These are phyloP conservation scores for Plebejus anna DNA, from an alignment of 2,888 invertebrate species.

Conservation along the genomic window DNA sequence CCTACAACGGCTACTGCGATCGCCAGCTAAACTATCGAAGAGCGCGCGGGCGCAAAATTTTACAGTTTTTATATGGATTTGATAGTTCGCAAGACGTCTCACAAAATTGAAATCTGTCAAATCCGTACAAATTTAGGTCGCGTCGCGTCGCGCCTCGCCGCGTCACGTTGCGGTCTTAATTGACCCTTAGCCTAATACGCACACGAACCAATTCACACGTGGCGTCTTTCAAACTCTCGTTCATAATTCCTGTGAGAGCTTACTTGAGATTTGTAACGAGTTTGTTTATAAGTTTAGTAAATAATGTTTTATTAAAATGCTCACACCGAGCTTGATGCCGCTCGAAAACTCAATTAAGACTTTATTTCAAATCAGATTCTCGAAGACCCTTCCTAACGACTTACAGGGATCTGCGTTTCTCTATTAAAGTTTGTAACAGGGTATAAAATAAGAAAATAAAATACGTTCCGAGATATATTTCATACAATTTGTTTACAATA, in stretches of 20 bases:
- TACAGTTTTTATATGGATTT: no score
- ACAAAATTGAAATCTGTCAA: no score
- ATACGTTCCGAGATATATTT: neutral
- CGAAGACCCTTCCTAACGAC: constrained; percentile 18
- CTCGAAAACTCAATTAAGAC: constrained; percentile 20
- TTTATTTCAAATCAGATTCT: constrained; percentile 25
- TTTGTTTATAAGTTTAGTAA: constrained; percentile 10
- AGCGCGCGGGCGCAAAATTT: no score
- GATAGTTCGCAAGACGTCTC: no score
- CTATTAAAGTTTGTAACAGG: constrained; percentile 15
- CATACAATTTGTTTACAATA: neutral
- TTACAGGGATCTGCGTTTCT: constrained; percentile 16
- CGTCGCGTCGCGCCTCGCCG: no score
- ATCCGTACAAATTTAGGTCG: no score
- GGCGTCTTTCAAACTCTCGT: neutral
- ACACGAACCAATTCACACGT: neutral
- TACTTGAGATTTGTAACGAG: neutral
- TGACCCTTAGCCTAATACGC: neutral
- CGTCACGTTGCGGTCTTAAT: no score
- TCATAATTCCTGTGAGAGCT: neutral
- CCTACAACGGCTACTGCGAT: no score
- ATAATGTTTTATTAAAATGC: constrained; percentile 16
- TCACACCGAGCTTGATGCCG: constrained; percentile 1
- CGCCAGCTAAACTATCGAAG: no score
- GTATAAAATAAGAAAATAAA: constrained; percentile 6